A percentile compares a stretch with the other conserved stretches of the same genome.
Conservation (phyloP, 2,797 vertebrate genomes). For the Margarornis squamiger region DNA sequence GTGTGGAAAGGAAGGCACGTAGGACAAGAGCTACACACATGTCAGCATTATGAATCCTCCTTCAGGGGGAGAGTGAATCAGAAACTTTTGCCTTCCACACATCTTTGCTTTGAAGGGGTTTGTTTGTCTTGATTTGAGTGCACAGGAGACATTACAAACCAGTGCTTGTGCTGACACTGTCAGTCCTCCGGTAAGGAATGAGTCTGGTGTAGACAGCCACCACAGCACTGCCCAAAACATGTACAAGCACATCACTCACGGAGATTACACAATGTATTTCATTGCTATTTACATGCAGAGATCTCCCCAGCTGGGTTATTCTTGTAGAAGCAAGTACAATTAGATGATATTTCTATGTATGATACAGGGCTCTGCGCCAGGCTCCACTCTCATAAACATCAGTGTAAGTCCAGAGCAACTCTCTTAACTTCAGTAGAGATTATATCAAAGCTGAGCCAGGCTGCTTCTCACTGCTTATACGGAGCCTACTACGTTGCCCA, state of each 20-base stretch:
- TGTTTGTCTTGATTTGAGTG: not conserved
- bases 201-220: not conserved
- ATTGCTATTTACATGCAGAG: not conserved
- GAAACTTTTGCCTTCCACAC: not conserved
- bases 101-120: slow-evolving; percentile 15
- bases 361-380: not conserved
- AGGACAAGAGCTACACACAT: not conserved
- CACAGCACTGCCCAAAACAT: not conserved
- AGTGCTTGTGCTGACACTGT: not conserved
- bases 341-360: slow-evolving; percentile 7
- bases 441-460: not conserved
- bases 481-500: not conserved
- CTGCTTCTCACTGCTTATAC: not conserved
- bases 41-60: not conserved
- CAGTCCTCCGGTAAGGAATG: not conserved
- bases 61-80: not conserved
- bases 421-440: not conserved
- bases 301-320: slow-evolving; percentile 15
- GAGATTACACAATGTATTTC: slow-evolving; percentile 14
- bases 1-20: not conserved
- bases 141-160: not conserved
- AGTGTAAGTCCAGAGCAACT: slow-evolving; percentile 13
- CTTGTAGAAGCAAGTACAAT: slow-evolving; percentile 42
- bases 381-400: not conserved
- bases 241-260: not conserved